Percentiles rank a stretch among this genome's conserved stretches.
Evolutionary conservation across 2,888 invertebrate species (phyloP).

Genomic region (Periphyllus acericola): DNA sequence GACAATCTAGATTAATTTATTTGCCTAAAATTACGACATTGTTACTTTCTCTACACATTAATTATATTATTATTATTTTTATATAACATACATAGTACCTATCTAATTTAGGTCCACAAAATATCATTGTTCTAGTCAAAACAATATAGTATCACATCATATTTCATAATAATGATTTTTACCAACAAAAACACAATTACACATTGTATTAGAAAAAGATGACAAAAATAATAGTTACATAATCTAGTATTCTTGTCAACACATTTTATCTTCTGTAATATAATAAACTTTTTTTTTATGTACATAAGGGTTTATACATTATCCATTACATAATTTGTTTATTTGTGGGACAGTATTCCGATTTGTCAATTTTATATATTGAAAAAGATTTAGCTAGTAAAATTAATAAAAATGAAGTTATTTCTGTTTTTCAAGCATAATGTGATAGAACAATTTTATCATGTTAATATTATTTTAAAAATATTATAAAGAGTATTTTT

Average conservation of each 20-base stretch:
- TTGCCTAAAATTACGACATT: constrained; percentile 17
- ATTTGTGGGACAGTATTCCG: too few species aligned
- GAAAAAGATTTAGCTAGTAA: too few species aligned
- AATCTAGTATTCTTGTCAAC: neutral
- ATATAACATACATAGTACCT: constrained; percentile 8
- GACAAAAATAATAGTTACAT: constrained; percentile 33
- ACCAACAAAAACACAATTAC: constrained; percentile 38
- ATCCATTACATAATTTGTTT: too few species aligned
- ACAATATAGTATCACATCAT: constrained; percentile 31
- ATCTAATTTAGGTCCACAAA: constrained; percentile 35
- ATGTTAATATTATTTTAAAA: too few species aligned
- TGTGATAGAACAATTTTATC: too few species aligned
- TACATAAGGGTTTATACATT: too few species aligned
- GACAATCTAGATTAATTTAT: constrained; percentile 24
- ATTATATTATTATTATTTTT: constrained; percentile 20
- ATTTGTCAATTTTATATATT: too few species aligned
- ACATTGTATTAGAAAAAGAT: constrained; percentile 3
- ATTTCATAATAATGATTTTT: neutral
- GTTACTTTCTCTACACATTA: constrained; percentile 4
- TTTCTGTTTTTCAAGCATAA: too few species aligned
- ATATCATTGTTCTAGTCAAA: constrained; percentile 29
- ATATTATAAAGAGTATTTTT: too few species aligned
- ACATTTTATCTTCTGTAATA: too few species aligned
- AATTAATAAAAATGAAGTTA: too few species aligned
- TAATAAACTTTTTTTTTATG: too few species aligned